Base-by-base conservation (phyloP, 2,888 invertebrate species). In the Argyra leucocephala region DNA sequence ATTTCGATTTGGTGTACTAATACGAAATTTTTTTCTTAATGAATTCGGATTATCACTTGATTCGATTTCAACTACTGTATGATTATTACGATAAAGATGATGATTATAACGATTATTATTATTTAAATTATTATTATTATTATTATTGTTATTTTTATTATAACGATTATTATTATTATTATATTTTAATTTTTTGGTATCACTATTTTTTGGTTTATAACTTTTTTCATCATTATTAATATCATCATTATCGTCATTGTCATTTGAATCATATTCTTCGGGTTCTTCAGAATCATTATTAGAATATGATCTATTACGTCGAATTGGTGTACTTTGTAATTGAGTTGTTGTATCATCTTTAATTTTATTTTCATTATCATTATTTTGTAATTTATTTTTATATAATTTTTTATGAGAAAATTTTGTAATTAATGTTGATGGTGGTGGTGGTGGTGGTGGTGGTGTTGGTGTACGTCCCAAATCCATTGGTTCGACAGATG, bases 401-500 rank as follows among this genome's bases (percentile, higher is more conserved):
- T 48, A 12, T 48, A 48, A 18, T 48, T 48, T 48, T 48, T 48
- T 48, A 48, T 48, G 5, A 37, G 3, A 37, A 15, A 15, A 9
- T 58, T 15, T 22, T 23, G 4, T 9, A 3, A 15, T 18, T 60
- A 24, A 60, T 60, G 7, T 2, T 23, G 36, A 37, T 62, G 58
- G 21, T 18, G 22, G 31, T n/a, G 57, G 57, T 48, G 63, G 61
- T 24, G 66, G 70, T 5, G 70, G 70, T 62, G 65, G 61, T 72
- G 72, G 57, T 71, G 73, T 61, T 65, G 76, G 75, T 63, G 75
- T 76, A 57, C 74, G 74, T 2, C 78, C 76, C 68, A 80, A 71
- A 63, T 80, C 80, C 69, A 79, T 74, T 63, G 78, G 78, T 68
- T 80, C 80, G 64, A 78, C 69, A 22, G 80, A 80, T 62, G 80